phyloP scores from a whole-genome alignment of 2,797 vertebrate species.

The Lycodopsis pacificus region DNA sequence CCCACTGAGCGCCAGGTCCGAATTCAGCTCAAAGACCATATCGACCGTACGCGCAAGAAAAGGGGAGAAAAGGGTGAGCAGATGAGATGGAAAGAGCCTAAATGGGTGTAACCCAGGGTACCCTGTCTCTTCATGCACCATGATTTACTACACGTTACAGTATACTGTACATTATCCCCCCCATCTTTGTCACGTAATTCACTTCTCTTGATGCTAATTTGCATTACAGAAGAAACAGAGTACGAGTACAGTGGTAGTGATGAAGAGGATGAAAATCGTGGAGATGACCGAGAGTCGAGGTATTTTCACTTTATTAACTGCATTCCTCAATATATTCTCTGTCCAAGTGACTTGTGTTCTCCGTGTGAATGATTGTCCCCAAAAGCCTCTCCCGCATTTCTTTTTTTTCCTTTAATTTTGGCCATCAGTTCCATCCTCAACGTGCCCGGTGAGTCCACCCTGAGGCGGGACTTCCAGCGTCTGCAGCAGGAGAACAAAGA shows the following conservation, averaged over 20 bases:
- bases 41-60: conserved; percentile 93
- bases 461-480: conserved; percentile 92
- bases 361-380: background rate
- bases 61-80: conserved; percentile 91
- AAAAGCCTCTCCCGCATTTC: background rate
- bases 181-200: background rate
- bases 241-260: conserved; percentile 96
- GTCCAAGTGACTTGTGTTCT: background rate
- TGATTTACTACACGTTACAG: background rate
- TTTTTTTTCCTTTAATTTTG: background rate
- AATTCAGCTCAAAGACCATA: conserved; percentile 96
- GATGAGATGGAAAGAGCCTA: background rate
- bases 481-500: conserved; percentile 96
- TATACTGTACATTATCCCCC: background rate
- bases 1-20: conserved; percentile 94
- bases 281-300: conserved; percentile 94
- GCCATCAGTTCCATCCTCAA: conserved; percentile 91
- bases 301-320: conserved; percentile 52
- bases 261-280: conserved; percentile 93
- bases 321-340: background rate
- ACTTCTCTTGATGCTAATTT: conserved; percentile 16
- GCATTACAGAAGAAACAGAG: conserved; percentile 90
- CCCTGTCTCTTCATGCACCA: background rate
- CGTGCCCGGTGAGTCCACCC: conserved; percentile 92
- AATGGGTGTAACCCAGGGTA: background rate